phyloP scores from a whole-genome alignment of 2,797 vertebrate genomes.

The Sebastolobus alascanus region DNA sequence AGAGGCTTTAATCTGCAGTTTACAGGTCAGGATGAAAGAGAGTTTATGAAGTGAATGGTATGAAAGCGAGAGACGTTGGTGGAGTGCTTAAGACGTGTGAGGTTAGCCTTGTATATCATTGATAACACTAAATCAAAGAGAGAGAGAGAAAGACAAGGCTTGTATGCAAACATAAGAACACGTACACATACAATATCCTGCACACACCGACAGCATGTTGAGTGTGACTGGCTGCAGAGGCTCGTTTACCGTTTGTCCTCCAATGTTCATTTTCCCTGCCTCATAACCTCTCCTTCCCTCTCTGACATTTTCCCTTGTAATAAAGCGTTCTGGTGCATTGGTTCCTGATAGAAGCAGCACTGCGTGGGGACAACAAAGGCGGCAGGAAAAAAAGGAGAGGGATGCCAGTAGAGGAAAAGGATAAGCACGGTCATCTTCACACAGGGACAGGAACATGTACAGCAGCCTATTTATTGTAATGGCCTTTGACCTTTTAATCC shows the following conservation, averaged over 20 bases:
- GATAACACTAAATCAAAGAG: slow-evolving; percentile 35
- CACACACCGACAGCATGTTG: not conserved
- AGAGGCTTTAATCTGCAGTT: slow-evolving; percentile 14
- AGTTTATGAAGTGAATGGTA: slow-evolving; percentile 8
- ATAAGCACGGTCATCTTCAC: slow-evolving; percentile 7
- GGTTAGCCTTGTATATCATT: slow-evolving; percentile 36
- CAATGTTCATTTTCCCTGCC: slow-evolving; percentile 32
- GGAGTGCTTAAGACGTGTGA: not conserved
- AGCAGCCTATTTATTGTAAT: slow-evolving; percentile 11
- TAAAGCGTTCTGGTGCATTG: slow-evolving; percentile 53
- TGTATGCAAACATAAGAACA: not conserved
- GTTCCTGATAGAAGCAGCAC: slow-evolving; percentile 40
- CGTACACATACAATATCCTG: not conserved
- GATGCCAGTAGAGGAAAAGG: not conserved
- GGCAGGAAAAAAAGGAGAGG: not conserved
- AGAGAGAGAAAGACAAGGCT: not conserved
- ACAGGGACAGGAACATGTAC: slow-evolving; percentile 2
- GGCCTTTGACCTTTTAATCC: slow-evolving; percentile 40
- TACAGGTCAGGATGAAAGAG: slow-evolving; percentile 5
- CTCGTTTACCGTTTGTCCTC: slow-evolving; percentile 17
- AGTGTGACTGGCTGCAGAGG: slow-evolving; percentile 8
- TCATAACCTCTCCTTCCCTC: slow-evolving; percentile 36
- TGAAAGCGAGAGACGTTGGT: not conserved
- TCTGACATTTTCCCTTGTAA: slow-evolving; percentile 55
- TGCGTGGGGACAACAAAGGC: slow-evolving; percentile 13